A percentile compares a stretch with the other conserved stretches of the same genome.
Evolutionary conservation across 30 jellyfish, hydroid and myxozoan genomes (phyloP).

Genomic region (Hydractinia echinata): DNA sequence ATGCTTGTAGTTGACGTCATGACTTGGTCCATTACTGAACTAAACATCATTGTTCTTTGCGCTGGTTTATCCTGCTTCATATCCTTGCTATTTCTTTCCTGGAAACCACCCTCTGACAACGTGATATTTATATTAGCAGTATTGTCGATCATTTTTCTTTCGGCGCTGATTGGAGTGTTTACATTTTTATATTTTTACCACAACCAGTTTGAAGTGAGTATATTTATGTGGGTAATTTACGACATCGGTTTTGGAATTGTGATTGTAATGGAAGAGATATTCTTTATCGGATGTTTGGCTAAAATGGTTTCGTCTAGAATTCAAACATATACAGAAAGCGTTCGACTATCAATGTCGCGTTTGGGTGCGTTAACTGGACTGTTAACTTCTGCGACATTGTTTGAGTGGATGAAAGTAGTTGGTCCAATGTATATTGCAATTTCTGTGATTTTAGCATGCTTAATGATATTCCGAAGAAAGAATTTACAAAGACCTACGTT

Average conservation of each 20-base stretch:
- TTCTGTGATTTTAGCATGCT: background rate
- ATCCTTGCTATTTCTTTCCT: background rate
- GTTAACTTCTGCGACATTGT: background rate
- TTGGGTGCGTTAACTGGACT: background rate
- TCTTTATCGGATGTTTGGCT: background rate
- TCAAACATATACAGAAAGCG: constrained; percentile 6
- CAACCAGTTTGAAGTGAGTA: background rate
- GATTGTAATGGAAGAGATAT: constrained; percentile 10
- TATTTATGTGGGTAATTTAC: too few species aligned
- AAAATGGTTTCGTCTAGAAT: constrained; percentile 6
- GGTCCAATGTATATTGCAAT: background rate
- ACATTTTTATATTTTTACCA: background rate
- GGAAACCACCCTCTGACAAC: background rate
- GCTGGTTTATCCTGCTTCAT: background rate
- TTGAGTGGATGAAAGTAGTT: background rate
- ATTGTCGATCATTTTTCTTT: background rate
- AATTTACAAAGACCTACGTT: background rate
- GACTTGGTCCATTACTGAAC: background rate
- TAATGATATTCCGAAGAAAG: background rate
- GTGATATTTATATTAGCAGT: background rate
- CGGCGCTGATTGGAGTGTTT: background rate
- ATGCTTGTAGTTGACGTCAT: background rate
- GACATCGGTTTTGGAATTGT: too few species aligned
- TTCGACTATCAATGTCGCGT: background rate
- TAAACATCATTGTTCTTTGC: constrained; percentile 2